These are phyloP conservation scores for Melipona bicolor DNA, from an alignment of 2,888 invertebrate genomes.

Conservation along the genomic window DNA sequence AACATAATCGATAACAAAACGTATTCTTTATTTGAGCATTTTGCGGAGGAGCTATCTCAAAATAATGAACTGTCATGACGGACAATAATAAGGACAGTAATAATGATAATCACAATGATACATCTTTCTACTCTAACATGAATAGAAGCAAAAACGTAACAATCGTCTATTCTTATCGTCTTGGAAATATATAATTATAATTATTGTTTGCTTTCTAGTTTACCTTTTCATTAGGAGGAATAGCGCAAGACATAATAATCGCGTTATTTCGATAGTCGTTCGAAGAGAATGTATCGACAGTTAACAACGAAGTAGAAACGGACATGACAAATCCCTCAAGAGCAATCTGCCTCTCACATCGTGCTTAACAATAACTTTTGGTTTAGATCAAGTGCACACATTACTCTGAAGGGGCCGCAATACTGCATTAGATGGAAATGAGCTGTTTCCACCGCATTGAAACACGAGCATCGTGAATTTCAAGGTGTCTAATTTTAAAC, in stretches of 20 bases:
- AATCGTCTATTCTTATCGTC: not conserved
- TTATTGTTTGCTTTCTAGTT: not conserved
- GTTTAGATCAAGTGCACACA: not conserved
- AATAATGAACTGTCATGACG: conserved; percentile 18
- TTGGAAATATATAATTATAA: not conserved
- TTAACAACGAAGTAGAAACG: conserved; percentile 5
- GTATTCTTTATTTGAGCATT: not conserved
- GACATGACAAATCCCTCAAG: conserved; percentile 7
- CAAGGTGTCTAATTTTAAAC: not conserved
- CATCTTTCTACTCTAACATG: conserved; percentile 18
- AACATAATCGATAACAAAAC: not conserved
- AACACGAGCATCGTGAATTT: not conserved
- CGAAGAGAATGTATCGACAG: conserved; percentile 12
- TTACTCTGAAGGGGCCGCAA: conserved; percentile 12
- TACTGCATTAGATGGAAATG: conserved; percentile 6
- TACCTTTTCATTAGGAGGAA: conserved; percentile 2
- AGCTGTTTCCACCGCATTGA: not conserved
- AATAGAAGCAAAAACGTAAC: conserved; percentile 34
- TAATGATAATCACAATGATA: conserved; percentile 13
- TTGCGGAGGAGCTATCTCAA: conserved; percentile 3
- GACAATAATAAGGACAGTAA: not conserved
- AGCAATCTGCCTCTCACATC: not conserved
- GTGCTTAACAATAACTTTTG: conserved; percentile 5
- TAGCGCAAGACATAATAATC: conserved; percentile 26
- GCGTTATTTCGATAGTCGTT: not conserved